Evolutionary conservation across 2,888 invertebrate species (phyloP), one percentile per base, ranked within the genome.

Genomic region (Catocala nupta): DNA sequence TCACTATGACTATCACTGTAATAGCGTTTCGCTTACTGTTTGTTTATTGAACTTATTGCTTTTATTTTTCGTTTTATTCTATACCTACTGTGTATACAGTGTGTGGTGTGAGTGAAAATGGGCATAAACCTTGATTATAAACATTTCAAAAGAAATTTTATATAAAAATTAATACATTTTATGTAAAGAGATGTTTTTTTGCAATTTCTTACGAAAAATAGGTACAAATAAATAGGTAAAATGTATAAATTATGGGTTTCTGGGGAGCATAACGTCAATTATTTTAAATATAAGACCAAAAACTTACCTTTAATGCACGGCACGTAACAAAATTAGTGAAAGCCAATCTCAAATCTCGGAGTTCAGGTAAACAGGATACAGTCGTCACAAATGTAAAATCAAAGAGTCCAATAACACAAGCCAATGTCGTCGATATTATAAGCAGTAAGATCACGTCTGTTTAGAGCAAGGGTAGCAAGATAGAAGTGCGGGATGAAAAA

Each of bases 361-460:
- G 48, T 53, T 59, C 54, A 55, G 55, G 55, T 55, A 55, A 55
- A 55, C 55, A 55, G 55, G 45, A 55, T 45, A 55, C 55, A 55
- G 55, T 55, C 42, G 55, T 55, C 55, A 55, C 55, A 55, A 55
- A 55, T 55, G 55, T 55, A 49, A 49, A 49, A 49, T 49, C 49
- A 49, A 49, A 49, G 59, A 59, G 59, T 59, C 59, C 59, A 59
- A 48, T 59, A 59, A 59, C 59, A 59, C 59, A 59, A 59, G 59
- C 59, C n/a, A n/a, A n/a, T n/a, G n/a, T n/a, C n/a, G n/a, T n/a
- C n/a, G n/a, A n/a, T n/a, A n/a, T n/a, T n/a, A n/a, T n/a, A n/a
- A n/a, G n/a, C n/a, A n/a, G n/a, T n/a, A n/a, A n/a, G n/a, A n/a
- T n/a, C n/a, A 55, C 55, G 55, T 55, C 45, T 55, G 55, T 55